Evolutionary conservation across 2,113 vertebrate genomes (phyloP), one percentile per base, ranked within the genome.

Genomic region (Pyxicephalus adspersus): DNA sequence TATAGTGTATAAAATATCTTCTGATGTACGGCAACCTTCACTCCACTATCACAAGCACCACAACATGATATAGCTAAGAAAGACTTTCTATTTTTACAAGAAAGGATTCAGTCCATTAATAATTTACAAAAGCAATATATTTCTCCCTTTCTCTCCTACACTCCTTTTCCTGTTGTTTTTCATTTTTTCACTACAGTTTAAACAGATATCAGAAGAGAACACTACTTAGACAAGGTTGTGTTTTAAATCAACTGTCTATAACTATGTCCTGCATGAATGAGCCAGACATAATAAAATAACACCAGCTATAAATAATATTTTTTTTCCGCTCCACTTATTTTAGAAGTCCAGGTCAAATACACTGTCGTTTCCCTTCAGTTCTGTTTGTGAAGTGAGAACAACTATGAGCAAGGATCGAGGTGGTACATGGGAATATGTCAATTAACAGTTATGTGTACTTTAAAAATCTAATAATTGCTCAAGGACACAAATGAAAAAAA

Each of bases 261-360:
- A 64, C 77, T 20, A 72, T 19, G 67, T 64, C 68, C 23, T 15
- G 68, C 67, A 73, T 81, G 78, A 55, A 38, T 55, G 57, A 68
- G 20, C 60, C 64, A 64, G 67, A 81, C 57, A 81, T 81, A 73
- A 81, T 72, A 63, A 71, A 50, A 80, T 78, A 80, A 80, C 67
- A 73, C 57, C 58, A 71, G 67, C 57, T 64, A 64, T 81, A 81
- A 64, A 81, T 81, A 81, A 80, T 73, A 61, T 81, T 78, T 67
- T 64, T 50, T 63, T 81, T 71, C 67, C 58, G 73, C 78, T 73
- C 60, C 58, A 25, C 58, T 64, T 63, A 2, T 73, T 72, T 58
- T 81, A 58, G 58, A 25, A 81, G 78, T 64, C 26, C 28, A 81
- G 78, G 78, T 81, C 78, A 73, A 64, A 71, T 73, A 81, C 50